These are phyloP conservation scores for Dexiosoma caninum DNA, from an alignment of 2,888 invertebrate genomes.

Conservation along the genomic window DNA sequence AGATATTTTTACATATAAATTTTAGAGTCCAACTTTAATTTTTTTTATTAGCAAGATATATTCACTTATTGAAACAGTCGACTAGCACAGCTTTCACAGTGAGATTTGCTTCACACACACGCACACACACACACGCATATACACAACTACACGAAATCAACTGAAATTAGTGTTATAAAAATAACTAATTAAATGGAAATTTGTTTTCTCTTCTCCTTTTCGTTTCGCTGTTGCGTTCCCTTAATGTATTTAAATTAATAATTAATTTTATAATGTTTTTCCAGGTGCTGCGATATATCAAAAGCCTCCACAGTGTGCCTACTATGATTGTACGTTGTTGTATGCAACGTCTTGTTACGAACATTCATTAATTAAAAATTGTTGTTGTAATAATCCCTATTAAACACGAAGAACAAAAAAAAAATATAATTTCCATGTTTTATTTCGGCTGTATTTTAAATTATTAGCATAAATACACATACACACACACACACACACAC, in stretches of 20 bases:
- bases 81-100: too few relatives aligned
- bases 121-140: too few relatives aligned
- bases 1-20: too few relatives aligned
- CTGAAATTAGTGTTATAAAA: not conserved
- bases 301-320: slow-evolving; percentile 80
- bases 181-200: too few relatives aligned
- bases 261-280: slow-evolving; percentile 19
- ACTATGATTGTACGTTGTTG: slow-evolving; percentile 84
- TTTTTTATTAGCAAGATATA: too few relatives aligned
- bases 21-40: too few relatives aligned
- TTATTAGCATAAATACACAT: not conserved
- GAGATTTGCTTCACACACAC: too few relatives aligned
- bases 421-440: slow-evolving; percentile 19
- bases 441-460: not conserved
- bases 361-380: slow-evolving; percentile 84
- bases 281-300: slow-evolving; percentile 49
- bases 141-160: not conserved
- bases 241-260: not conserved
- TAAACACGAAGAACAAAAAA: slow-evolving; percentile 42
- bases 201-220: not conserved
- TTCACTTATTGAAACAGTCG: too few relatives aligned
- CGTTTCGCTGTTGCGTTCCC: not conserved
- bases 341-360: slow-evolving; percentile 87
- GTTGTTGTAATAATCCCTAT: slow-evolving; percentile 83
- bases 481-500: not conserved